Percentiles rank a stretch among this genome's conserved stretches.
Conservation (phyloP, 2,113 vertebrate genomes). For the Pionites leucogaster region DNA sequence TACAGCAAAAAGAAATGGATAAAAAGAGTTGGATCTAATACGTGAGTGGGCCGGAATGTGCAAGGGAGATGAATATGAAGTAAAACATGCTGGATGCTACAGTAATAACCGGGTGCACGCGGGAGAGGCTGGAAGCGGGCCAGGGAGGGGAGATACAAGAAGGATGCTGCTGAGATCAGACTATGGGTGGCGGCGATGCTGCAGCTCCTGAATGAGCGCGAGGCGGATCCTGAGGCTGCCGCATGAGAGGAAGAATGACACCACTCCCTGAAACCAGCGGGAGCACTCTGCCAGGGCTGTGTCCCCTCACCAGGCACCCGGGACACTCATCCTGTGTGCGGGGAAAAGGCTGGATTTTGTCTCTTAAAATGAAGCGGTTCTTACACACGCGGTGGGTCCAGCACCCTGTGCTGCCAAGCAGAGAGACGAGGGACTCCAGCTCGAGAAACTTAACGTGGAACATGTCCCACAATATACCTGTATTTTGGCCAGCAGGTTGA, state of each 20-base stretch:
- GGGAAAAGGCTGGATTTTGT: neutral
- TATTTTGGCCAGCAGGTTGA: neutral
- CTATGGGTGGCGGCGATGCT: neutral
- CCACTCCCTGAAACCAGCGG: rapidly evolving
- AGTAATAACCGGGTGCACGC: neutral
- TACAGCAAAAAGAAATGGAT: neutral
- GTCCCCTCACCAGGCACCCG: neutral
- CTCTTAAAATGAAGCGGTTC: neutral
- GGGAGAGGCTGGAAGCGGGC: neutral
- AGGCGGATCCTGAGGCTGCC: neutral
- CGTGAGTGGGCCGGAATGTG: constrained; percentile 30
- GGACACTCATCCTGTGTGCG: rapidly evolving
- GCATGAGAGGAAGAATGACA: neutral
- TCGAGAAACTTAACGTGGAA: rapidly evolving
- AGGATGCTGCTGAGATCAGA: neutral
- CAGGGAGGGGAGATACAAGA: neutral
- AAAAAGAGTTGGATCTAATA: constrained; percentile 6
- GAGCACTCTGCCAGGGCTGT: neutral
- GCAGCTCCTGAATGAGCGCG: neutral
- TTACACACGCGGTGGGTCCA: rapidly evolving
- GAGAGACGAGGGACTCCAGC: rapidly evolving
- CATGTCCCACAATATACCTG: rapidly evolving
- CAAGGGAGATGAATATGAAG: constrained; percentile 50
- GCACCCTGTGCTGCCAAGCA: neutral
- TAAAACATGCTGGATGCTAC: constrained; percentile 47